A percentile compares a stretch with the other conserved stretches of the same genome.
Evolutionary conservation across 2,113 vertebrate genomes (phyloP).

Genomic region (Tautogolabrus adspersus): DNA sequence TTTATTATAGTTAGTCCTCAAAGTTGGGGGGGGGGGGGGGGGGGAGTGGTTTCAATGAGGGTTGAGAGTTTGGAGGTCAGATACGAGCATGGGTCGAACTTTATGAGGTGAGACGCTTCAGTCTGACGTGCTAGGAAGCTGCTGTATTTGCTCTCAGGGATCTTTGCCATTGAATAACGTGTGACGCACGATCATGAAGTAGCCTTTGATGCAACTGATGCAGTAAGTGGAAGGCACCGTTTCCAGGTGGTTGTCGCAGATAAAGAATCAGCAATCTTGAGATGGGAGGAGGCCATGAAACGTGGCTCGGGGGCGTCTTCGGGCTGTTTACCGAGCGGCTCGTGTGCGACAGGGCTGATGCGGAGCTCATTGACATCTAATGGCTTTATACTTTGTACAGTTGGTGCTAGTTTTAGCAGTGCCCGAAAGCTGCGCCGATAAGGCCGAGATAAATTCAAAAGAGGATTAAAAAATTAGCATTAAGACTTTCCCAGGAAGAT

Average conservation of each 20-base stretch:
- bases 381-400: constrained; percentile 11
- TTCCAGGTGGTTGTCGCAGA: constrained; percentile 57
- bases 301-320: constrained; percentile 28
- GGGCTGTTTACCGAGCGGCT: constrained; percentile 38
- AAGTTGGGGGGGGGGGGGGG: background rate
- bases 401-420: background rate
- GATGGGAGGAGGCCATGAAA: constrained; percentile 43
- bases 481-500: background rate
- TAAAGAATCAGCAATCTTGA: constrained; percentile 60
- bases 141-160: too few species aligned
- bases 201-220: constrained; percentile 22
- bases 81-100: background rate
- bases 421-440: background rate
- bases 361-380: background rate
- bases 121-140: too few species aligned
- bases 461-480: background rate
- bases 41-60: background rate
- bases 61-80: constrained; percentile 18
- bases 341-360: constrained; percentile 6
- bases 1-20: constrained; percentile 24
- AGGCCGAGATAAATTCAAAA: background rate
- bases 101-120: background rate
- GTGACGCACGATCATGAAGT: background rate
- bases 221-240: constrained; percentile 9
- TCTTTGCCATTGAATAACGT: constrained; percentile 14